A percentile compares a stretch with the other conserved stretches of the same genome.
These are phyloP conservation scores for Umimayanthus kanabou DNA, from an alignment of 92 coral and sea anemone genomes.

Conservation along the genomic window DNA sequence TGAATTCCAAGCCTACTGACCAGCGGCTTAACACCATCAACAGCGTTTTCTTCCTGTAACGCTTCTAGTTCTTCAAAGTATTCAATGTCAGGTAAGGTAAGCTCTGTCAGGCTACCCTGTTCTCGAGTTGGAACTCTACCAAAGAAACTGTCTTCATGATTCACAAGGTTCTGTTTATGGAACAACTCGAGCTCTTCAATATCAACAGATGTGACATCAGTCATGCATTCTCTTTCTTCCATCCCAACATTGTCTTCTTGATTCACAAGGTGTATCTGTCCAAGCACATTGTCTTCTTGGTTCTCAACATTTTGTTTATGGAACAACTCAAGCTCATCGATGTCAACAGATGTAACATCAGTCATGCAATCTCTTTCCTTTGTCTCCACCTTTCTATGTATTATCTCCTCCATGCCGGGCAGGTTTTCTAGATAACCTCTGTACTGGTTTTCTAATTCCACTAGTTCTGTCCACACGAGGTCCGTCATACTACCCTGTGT, in stretches of 20 bases:
- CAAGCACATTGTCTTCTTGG: neutral
- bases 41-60: conserved; percentile 35
- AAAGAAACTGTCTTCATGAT: neutral
- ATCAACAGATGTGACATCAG: conserved; percentile 62
- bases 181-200: conserved; percentile 50
- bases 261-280: no score
- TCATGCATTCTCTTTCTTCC: conserved; percentile 37
- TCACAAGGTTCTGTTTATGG: conserved; percentile 44
- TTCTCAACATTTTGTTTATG: conserved; percentile 39
- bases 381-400: conserved; percentile 34
- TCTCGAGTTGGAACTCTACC: conserved; percentile 50
- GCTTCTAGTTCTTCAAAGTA: conserved; percentile 68
- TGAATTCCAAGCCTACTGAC: conserved; percentile 1
- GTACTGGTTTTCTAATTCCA: conserved; percentile 50
- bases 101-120: conserved; percentile 62
- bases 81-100: conserved; percentile 60
- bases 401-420: conserved; percentile 27
- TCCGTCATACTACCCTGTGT: conserved; percentile 60
- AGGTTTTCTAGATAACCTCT: conserved; percentile 56
- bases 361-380: conserved; percentile 61
- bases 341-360: conserved; percentile 58
- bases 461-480: conserved; percentile 57
- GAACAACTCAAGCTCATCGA: conserved; percentile 51
- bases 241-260: no score
- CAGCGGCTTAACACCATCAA: neutral